These are phyloP conservation scores for Mamestra brassicae DNA, from an alignment of 2,888 invertebrate genomes.

Conservation along the genomic window DNA sequence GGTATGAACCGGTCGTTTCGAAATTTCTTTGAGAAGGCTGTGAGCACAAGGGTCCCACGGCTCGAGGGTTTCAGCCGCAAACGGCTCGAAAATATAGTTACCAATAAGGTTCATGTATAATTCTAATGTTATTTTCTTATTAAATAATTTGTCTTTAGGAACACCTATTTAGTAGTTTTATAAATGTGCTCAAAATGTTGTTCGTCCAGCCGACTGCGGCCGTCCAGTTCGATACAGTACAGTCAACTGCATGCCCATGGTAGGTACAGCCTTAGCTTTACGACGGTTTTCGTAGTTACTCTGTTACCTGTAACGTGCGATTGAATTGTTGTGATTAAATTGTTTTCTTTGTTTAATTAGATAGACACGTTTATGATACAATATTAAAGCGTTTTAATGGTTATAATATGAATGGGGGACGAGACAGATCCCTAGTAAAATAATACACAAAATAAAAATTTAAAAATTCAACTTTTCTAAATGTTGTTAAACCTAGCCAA, in stretches of 20 bases:
- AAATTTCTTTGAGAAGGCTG: too few relatives aligned
- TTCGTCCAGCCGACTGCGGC: constrained; percentile 14
- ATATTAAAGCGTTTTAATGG: constrained; percentile 7
- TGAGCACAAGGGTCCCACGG: too few relatives aligned
- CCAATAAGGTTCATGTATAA: too few relatives aligned
- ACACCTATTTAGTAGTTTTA: too few relatives aligned
- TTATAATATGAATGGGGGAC: constrained; percentile 7
- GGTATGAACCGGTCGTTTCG: too few relatives aligned
- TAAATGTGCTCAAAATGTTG: constrained; percentile 21
- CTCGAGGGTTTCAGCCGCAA: too few relatives aligned
- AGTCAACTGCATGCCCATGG: background rate
- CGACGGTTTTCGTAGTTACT: background rate
- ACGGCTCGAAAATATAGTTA: too few relatives aligned
- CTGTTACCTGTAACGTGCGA: background rate
- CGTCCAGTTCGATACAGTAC: constrained; percentile 32
- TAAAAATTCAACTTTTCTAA: constrained; percentile 2
- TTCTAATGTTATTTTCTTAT: too few relatives aligned
- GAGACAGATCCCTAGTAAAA: background rate
- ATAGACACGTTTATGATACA: constrained; percentile 2
- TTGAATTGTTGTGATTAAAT: constrained; percentile 15
- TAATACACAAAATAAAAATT: background rate
- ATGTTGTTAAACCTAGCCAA: constrained; percentile 6
- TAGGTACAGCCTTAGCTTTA: too few relatives aligned
- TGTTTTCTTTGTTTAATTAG: constrained; percentile 8
- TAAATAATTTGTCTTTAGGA: too few relatives aligned